Evolutionary conservation across 2,888 invertebrate species (phyloP).

Genomic region (Phyllotreta cruciferae): DNA sequence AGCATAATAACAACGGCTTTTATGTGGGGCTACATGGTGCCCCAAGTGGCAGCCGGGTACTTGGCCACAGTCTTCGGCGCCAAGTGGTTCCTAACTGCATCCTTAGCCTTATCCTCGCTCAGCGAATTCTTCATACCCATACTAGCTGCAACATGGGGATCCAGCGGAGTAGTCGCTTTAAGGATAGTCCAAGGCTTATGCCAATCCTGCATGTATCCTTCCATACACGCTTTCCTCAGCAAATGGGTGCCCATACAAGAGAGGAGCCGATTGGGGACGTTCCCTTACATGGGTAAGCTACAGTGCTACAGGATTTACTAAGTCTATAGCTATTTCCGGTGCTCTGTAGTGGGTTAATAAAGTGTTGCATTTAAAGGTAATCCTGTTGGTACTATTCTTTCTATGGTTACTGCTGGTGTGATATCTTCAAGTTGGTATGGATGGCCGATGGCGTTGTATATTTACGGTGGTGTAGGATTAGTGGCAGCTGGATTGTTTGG

Average conservation of each 20-base stretch:
- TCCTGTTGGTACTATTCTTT: conserved; percentile 79
- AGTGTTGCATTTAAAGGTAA: conserved; percentile 62
- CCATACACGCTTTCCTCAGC: conserved; percentile 74
- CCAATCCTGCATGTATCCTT: conserved; percentile 76
- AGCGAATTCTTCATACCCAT: conserved; percentile 72
- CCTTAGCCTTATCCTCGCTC: conserved; percentile 68
- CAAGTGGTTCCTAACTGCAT: conserved; percentile 67
- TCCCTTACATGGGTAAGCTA: conserved; percentile 65
- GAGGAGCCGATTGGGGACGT: conserved; percentile 71
- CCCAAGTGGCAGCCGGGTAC: conserved; percentile 76
- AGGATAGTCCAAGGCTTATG: conserved; percentile 76
- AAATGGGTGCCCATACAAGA: conserved; percentile 78
- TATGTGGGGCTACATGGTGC: conserved; percentile 79
- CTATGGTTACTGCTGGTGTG: conserved; percentile 75
- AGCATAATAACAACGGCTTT: conserved; percentile 73
- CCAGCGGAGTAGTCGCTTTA: conserved; percentile 68
- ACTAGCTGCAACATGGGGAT: conserved; percentile 69
- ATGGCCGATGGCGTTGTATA: conserved; percentile 81
- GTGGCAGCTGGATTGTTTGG: conserved; percentile 68
- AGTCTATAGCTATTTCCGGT: neutral
- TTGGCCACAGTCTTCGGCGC: conserved; percentile 78
- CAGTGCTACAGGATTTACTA: neutral
- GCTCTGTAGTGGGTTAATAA: too few relatives aligned
- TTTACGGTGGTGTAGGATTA: conserved; percentile 69
- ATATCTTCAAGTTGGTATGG: conserved; percentile 73